These are phyloP conservation scores for Podilymbus podiceps DNA, from an alignment of 2,113 vertebrate species.

Conservation along the genomic window DNA sequence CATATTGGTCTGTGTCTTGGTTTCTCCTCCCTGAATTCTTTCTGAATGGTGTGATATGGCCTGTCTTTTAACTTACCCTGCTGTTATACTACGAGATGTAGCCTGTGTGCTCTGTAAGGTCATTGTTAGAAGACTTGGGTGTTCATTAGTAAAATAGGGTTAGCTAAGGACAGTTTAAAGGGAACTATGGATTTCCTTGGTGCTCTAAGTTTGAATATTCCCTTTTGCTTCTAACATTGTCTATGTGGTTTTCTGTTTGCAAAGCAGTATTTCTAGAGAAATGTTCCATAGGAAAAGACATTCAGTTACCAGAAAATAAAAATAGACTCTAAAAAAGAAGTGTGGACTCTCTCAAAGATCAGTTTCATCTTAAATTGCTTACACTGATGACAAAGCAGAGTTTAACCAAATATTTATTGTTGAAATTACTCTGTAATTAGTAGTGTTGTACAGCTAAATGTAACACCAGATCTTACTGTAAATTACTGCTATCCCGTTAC, in stretches of 20 bases:
- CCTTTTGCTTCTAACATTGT: conserved; percentile 6
- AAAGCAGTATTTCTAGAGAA: conserved; percentile 58
- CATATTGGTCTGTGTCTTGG: neutral
- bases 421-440: conserved; percentile 70
- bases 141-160: neutral
- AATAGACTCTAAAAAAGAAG: conserved; percentile 67
- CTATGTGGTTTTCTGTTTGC: conserved; percentile 48
- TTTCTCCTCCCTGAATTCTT: neutral
- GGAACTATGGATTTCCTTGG: neutral
- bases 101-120: neutral
- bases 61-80: neutral
- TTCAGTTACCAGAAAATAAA: conserved; percentile 66
- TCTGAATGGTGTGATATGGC: neutral
- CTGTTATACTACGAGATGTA: neutral
- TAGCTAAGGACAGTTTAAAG: conserved; percentile 1
- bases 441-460: conserved; percentile 68
- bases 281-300: conserved; percentile 15
- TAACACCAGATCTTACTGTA: conserved; percentile 56
- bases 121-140: neutral
- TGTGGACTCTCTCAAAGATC: conserved; percentile 20
- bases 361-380: conserved; percentile 69
- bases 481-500: conserved; percentile 57
- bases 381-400: conserved; percentile 74
- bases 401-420: conserved; percentile 75
- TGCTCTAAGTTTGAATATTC: conserved; percentile 21